phyloP scores from a whole-genome alignment of 2,888 invertebrate genomes.

The Lithodes maja region DNA sequence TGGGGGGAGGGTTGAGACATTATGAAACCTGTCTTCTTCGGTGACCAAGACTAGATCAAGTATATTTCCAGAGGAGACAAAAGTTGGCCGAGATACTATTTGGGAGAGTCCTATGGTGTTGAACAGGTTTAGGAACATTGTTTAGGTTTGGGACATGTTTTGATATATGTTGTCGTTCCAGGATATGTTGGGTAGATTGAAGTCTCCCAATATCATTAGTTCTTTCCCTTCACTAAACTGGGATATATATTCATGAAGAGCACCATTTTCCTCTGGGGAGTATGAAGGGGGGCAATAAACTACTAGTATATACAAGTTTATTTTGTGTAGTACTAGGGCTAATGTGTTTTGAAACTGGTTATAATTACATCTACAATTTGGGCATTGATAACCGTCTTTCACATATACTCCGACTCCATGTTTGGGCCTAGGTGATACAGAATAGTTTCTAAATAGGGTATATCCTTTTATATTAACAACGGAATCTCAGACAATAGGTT shows the following conservation, averaged over 20 bases:
- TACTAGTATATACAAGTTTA: background rate
- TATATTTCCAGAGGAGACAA: no score
- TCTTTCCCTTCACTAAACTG: no score
- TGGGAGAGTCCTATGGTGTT: no score
- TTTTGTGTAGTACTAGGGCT: no score
- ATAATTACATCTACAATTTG: no score
- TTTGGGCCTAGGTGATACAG: background rate
- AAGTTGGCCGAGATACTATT: no score
- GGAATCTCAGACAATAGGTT: background rate
- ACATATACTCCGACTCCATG: background rate
- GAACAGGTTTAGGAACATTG: no score
- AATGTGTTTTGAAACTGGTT: no score
- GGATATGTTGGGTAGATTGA: no score
- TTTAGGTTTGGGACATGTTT: no score
- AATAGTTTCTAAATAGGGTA: background rate
- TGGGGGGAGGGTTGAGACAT: background rate
- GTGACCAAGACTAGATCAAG: background rate
- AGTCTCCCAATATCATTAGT: no score
- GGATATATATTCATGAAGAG: background rate
- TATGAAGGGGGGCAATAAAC: slow-evolving; percentile 14
- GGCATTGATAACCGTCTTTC: background rate
- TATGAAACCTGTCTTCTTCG: background rate
- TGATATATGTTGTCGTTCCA: no score
- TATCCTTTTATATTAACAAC: background rate
- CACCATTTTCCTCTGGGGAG: background rate